Conservation (phyloP, 2,888 invertebrate species). For the Clitarchus hookeri region DNA sequence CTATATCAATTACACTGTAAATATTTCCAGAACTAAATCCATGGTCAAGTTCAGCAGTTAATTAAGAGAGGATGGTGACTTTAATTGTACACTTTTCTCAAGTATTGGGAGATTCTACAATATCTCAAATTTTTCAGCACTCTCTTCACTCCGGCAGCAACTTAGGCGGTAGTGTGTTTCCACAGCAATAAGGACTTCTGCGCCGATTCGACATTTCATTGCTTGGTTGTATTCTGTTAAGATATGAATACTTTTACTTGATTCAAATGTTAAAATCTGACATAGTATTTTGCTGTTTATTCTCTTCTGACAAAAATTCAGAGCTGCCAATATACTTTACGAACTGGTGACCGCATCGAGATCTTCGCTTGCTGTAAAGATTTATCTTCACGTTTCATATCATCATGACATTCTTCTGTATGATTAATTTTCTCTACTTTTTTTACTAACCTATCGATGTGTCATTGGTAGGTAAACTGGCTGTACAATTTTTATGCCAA, state of each 20-base stretch:
- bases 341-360: background rate
- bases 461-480: conserved; percentile 2
- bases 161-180: too few relatives aligned
- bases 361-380: background rate
- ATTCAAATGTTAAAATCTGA: conserved; percentile 16
- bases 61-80: background rate
- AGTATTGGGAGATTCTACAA: background rate
- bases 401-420: background rate
- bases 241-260: background rate
- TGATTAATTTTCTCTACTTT: background rate
- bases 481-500: conserved; percentile 20
- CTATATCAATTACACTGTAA: background rate
- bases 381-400: background rate
- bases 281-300: background rate
- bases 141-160: too few relatives aligned
- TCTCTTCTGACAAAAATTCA: background rate
- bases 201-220: background rate
- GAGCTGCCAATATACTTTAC: conserved; percentile 12
- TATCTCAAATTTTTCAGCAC: background rate
- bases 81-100: background rate
- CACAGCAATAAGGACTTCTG: background rate
- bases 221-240: conserved; percentile 7
- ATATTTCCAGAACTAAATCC: conserved; percentile 18
- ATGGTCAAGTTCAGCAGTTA: conserved; percentile 21
- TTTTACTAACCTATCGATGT: conserved; percentile 17